phyloP scores from a whole-genome alignment of 2,113 vertebrate species.

The Sclerurus mexicanus region DNA sequence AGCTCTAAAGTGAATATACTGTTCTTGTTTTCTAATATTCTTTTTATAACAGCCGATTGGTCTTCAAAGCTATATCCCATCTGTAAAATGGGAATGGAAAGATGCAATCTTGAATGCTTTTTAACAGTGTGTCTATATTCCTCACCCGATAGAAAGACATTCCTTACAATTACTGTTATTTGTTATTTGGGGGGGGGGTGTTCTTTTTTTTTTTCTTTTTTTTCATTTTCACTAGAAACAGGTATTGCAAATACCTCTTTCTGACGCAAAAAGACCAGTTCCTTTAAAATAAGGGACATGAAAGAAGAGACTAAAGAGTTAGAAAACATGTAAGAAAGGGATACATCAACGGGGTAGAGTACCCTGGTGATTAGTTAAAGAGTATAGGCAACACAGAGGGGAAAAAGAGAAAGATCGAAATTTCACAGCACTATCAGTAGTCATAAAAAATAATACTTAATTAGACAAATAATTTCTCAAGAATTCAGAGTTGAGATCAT shows the following conservation, averaged over 20 bases:
- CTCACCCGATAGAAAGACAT: neutral
- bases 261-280: neutral
- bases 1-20: neutral
- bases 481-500: neutral
- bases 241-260: neutral
- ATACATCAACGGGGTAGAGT: neutral
- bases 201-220: too few species aligned
- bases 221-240: neutral
- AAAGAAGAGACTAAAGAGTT: neutral
- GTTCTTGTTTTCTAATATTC: neutral
- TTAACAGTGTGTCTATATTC: neutral
- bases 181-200: too few species aligned
- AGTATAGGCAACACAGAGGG: neutral
- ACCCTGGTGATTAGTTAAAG: neutral
- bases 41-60: neutral
- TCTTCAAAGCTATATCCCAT: neutral
- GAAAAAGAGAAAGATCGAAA: neutral
- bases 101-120: neutral
- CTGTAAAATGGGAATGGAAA: neutral
- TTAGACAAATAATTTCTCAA: neutral
- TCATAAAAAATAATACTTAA: neutral
- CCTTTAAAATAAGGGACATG: neutral
- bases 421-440: neutral
- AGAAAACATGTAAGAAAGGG: neutral
- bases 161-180: neutral